Conservation (phyloP, 1,140 invertebrate species). For the Drosophila kanapiae region DNA sequence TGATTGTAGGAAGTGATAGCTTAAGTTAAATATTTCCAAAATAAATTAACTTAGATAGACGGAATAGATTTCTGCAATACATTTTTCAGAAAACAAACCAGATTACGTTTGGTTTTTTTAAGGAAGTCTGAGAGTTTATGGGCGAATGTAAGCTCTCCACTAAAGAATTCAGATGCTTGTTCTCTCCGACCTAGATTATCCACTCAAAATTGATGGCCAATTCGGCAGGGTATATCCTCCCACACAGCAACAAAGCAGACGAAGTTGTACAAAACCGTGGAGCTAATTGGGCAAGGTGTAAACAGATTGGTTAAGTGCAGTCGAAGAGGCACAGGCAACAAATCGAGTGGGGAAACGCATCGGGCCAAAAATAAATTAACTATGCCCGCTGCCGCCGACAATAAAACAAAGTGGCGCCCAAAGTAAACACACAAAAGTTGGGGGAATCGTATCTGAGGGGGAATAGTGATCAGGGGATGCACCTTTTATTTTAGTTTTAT, state of each 20-base stretch:
- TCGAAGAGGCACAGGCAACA: conserved; percentile 38
- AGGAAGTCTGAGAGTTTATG: too few relatives aligned
- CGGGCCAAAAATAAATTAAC: conserved; percentile 60
- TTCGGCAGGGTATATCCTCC: neutral
- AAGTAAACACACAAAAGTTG: conserved; percentile 46
- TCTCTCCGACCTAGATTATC: neutral
- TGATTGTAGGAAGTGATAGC: too few relatives aligned
- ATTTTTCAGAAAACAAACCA: too few relatives aligned
- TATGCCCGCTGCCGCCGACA: conserved; percentile 43
- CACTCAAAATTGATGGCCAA: neutral
- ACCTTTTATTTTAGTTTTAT: conserved; percentile 38
- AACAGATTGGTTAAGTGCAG: conserved; percentile 72
- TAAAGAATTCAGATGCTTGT: neutral
- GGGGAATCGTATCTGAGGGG: neutral
- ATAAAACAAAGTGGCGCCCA: conserved; percentile 69
- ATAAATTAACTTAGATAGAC: too few relatives aligned
- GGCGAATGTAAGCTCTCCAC: too few relatives aligned
- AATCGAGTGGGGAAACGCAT: conserved; percentile 69
- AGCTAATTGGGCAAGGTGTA: conserved; percentile 58
- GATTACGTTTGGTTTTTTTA: too few relatives aligned
- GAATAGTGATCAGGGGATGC: conserved; percentile 11
- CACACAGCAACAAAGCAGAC: neutral
- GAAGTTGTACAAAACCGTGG: conserved; percentile 30
- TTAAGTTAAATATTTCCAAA: too few relatives aligned
- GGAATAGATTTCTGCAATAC: too few relatives aligned